Evolutionary conservation across 2,888 invertebrate species (phyloP), one percentile per base, ranked within the genome.

Genomic region (Thereva nobilitata): DNA sequence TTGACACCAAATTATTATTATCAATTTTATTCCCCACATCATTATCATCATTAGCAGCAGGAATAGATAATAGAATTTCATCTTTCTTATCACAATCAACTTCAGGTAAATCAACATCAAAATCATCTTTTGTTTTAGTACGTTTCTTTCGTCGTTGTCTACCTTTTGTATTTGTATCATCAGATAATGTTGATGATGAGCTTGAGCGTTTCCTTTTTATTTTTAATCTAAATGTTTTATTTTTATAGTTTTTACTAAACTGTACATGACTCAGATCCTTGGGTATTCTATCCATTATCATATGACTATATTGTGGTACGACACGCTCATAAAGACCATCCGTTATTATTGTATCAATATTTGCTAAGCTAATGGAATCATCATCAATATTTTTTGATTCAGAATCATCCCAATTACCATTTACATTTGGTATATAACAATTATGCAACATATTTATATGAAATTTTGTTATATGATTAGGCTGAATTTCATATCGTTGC

Each of bases 391-490:
- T 53, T 2, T 35, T 47, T 34, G 12, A 34, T 4, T 50, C 42
- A 7, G 80, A 77, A 80, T 71, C 72, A 71, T 76, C 23, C 79
- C 84, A 82, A 68, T 86, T 86, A 71, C 86, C 87, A 77, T 87
- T 88, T 56, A 88, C 80, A 69, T 86, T 86, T 57, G 85, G 83
- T 71, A 86, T 79, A 70, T 76, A 80, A 47, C 79, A 81, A 76
- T 85, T 80, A 76, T 86, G 86, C 66, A 86, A 79, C 66, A 83
- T 82, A 68, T 82, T 80, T 66, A 89, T 83, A 70, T 85, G 83
- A 71, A 81, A 82, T 55, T 79, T 76, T 1, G 80, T 80, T 5
- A 83, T 75, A 68, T 75, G 70, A 67, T 75, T 77, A 3, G 77
- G 77, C 72, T 79, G 78, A 1, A 75, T 66, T 57, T 76, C 73